Percentiles rank a stretch among this genome's conserved stretches.
These are phyloP conservation scores for Tokudaia tokunoshimensis DNA, from an alignment of 2,797 vertebrate genomes.

Conservation along the genomic window DNA sequence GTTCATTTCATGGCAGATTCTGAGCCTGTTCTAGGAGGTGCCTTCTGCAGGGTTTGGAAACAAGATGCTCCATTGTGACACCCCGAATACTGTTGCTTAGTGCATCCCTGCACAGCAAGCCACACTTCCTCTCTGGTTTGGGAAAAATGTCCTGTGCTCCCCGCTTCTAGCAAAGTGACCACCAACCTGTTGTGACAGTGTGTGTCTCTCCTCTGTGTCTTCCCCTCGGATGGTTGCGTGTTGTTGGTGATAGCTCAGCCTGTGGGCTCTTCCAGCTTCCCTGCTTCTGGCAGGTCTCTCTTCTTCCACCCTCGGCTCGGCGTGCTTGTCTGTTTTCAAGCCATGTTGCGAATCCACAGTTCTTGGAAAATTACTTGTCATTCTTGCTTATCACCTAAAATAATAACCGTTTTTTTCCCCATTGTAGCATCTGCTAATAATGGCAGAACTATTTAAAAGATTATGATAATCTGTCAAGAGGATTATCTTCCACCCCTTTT, in stretches of 20 bases:
- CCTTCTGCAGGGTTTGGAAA: background rate
- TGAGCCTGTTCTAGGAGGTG: background rate
- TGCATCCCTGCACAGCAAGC: background rate
- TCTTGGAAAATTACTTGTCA: conserved; percentile 30
- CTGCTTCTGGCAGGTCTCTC: background rate
- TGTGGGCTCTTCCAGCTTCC: background rate
- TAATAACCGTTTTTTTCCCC: conserved; percentile 34
- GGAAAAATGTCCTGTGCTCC: too few species aligned
- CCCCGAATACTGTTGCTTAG: background rate
- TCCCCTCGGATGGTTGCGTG: background rate
- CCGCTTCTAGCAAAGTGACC: background rate
- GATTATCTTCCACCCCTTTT: background rate
- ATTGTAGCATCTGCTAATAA: conserved; percentile 40
- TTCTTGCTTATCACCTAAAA: conserved; percentile 58
- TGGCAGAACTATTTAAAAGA: conserved; percentile 37
- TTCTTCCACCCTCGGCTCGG: background rate
- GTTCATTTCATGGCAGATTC: background rate
- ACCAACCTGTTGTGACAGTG: background rate
- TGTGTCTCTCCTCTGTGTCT: background rate
- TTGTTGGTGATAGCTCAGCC: background rate
- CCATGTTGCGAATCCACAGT: background rate
- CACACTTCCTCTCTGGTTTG: background rate
- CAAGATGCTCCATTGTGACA: background rate
- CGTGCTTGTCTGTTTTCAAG: background rate
- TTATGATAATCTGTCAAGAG: conserved; percentile 53